Evolutionary conservation across 2,113 vertebrate species (phyloP).

Genomic region (Marcusenius ussheri): DNA sequence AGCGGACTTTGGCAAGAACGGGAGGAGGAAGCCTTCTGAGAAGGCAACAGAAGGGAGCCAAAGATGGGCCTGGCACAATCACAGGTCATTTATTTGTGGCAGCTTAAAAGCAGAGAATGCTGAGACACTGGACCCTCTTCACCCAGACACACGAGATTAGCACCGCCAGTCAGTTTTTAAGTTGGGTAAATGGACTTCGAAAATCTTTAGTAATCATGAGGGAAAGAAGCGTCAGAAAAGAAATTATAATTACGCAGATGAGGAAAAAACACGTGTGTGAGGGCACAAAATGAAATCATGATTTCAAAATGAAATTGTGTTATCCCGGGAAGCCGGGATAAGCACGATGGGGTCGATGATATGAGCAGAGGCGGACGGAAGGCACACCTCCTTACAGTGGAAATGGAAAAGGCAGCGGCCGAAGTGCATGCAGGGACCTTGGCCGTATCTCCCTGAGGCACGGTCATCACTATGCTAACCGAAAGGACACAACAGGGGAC

Average conservation of each 20-base stretch:
- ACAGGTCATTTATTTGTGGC: conserved; percentile 23
- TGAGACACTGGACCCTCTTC: background rate
- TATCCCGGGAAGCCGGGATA: background rate
- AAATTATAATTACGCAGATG: background rate
- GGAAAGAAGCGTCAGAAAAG: background rate
- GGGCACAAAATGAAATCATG: background rate
- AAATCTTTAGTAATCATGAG: background rate
- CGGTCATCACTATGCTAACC: background rate
- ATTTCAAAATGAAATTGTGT: too few relatives aligned
- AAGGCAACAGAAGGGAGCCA: conserved; percentile 22
- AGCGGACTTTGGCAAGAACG: conserved; percentile 16
- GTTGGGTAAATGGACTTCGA: background rate
- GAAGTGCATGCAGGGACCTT: background rate
- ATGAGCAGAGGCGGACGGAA: background rate
- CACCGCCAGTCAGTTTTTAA: background rate
- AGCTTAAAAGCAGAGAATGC: background rate
- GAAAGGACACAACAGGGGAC: background rate
- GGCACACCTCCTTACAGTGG: background rate
- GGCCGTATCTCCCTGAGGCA: background rate
- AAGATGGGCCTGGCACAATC: conserved; percentile 27
- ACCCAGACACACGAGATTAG: background rate
- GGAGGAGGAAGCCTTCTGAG: conserved; percentile 42
- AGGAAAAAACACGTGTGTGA: background rate
- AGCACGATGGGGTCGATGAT: background rate
- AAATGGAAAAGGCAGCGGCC: background rate